These are phyloP conservation scores for Nautilus pompilius DNA, from an alignment of 1,140 invertebrate genomes.

Conservation along the genomic window DNA sequence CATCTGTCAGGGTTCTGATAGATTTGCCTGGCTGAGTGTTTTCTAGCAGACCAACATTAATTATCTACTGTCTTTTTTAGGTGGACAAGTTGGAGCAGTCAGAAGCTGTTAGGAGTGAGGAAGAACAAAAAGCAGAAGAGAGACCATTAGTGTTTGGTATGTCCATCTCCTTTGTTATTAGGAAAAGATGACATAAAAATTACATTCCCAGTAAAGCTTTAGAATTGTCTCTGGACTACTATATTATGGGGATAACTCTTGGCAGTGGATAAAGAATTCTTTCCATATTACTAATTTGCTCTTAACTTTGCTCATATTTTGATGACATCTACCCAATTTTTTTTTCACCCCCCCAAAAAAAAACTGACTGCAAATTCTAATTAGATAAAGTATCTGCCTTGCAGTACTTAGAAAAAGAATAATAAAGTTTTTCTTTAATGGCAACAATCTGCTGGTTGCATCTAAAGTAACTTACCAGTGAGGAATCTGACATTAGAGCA, in stretches of 20 bases:
- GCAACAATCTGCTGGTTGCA: too few relatives aligned
- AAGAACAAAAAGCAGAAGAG: slow-evolving; percentile 52
- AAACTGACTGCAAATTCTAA: too few relatives aligned
- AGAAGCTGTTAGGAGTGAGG: slow-evolving; percentile 52
- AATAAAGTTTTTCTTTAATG: too few relatives aligned
- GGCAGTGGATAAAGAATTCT: neutral
- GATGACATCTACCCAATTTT: neutral
- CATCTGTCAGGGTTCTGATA: too few relatives aligned
- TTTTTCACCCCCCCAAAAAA: neutral
- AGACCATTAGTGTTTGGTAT: slow-evolving; percentile 51
- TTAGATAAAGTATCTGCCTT: too few relatives aligned
- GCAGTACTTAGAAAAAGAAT: too few relatives aligned
- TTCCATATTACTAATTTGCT: neutral
- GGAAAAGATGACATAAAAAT: neutral
- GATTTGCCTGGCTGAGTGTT: too few relatives aligned
- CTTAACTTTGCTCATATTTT: neutral
- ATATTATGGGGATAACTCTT: neutral
- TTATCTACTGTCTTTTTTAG: too few relatives aligned
- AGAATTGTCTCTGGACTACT: neutral
- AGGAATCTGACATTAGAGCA: too few relatives aligned
- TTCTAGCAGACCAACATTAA: too few relatives aligned
- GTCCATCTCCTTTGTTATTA: slow-evolving; percentile 6
- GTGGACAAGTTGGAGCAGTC: slow-evolving; percentile 55
- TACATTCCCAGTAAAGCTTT: neutral
- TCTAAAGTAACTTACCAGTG: too few relatives aligned